Conservation (phyloP, 1,140 invertebrate genomes). For the Leptestheria dahalacensis region DNA sequence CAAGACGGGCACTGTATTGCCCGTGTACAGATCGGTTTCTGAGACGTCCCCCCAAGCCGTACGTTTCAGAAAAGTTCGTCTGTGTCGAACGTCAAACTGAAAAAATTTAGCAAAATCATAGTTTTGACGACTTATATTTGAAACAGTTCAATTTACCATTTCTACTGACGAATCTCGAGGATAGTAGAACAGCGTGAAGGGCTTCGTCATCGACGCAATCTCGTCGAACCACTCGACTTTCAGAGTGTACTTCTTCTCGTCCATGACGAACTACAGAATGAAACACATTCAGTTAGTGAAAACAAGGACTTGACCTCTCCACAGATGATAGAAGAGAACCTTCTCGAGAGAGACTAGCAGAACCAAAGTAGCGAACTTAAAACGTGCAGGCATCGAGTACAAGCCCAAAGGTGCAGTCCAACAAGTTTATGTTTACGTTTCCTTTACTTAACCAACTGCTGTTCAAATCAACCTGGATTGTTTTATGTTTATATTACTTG, state of each 20-base stretch:
- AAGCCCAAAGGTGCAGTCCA: too few species aligned
- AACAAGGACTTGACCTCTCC: too few species aligned
- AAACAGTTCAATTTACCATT: constrained; percentile 35
- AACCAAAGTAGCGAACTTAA: neutral
- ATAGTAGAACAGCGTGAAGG: constrained; percentile 59
- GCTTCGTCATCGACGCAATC: constrained; percentile 47
- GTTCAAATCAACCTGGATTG: too few species aligned
- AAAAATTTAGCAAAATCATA: constrained; percentile 22
- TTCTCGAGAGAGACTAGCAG: neutral
- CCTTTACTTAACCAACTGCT: too few species aligned
- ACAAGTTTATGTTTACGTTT: too few species aligned
- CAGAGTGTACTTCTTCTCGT: constrained; percentile 4
- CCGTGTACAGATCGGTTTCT: constrained; percentile 55
- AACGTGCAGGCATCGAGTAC: neutral
- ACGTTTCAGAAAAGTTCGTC: constrained; percentile 55
- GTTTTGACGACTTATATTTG: neutral
- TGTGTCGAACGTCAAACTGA: constrained; percentile 59
- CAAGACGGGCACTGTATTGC: constrained; percentile 56
- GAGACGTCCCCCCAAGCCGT: constrained; percentile 49
- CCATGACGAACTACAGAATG: constrained; percentile 5
- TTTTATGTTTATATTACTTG: too few species aligned
- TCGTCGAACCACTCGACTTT: constrained; percentile 65
- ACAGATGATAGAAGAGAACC: neutral
- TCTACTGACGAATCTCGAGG: constrained; percentile 55
- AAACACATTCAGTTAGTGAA: neutral